These are phyloP conservation scores for Dryocosmus kuriphilus DNA, from an alignment of 2,888 invertebrate species.

Conservation along the genomic window DNA sequence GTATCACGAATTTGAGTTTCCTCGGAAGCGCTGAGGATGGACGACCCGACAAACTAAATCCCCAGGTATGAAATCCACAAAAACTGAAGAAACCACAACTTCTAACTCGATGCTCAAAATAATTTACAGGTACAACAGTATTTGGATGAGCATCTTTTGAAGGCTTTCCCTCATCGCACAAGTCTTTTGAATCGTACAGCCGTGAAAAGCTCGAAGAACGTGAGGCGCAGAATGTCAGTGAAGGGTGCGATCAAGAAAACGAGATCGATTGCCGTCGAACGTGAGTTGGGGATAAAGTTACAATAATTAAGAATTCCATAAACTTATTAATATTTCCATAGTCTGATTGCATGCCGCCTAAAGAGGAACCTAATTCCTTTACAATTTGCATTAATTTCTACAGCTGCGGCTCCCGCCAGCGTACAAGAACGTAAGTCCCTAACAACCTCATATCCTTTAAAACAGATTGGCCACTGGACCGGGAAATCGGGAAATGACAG, in stretches of 20 bases:
- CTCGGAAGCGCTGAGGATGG: constrained; percentile 95
- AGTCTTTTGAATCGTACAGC: constrained; percentile 82
- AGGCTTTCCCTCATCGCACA: constrained; percentile 87
- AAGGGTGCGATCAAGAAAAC: constrained; percentile 96
- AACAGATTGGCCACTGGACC: too few species aligned
- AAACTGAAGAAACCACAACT: background rate
- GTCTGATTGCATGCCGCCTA: constrained; percentile 60
- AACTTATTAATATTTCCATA: constrained; percentile 50
- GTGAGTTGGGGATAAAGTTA: constrained; percentile 80
- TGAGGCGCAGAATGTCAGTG: constrained; percentile 90
- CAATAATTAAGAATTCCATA: constrained; percentile 30
- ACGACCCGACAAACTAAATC: constrained; percentile 84
- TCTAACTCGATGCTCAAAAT: background rate
- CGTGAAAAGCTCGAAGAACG: constrained; percentile 75
- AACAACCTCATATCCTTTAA: background rate
- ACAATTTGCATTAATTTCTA: constrained; percentile 59
- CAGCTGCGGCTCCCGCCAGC: constrained; percentile 65
- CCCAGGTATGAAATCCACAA: constrained; percentile 65
- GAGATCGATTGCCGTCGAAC: constrained; percentile 93
- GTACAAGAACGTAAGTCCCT: constrained; percentile 70
- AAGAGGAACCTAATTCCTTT: constrained; percentile 51
- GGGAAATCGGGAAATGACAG: too few species aligned
- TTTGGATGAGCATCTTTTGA: constrained; percentile 90
- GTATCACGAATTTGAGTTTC: constrained; percentile 97
- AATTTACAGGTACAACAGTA: constrained; percentile 86